Percentiles rank a stretch among this genome's conserved stretches.
Evolutionary conservation across 2,888 invertebrate species (phyloP).

Genomic region (Tenthredo notha): DNA sequence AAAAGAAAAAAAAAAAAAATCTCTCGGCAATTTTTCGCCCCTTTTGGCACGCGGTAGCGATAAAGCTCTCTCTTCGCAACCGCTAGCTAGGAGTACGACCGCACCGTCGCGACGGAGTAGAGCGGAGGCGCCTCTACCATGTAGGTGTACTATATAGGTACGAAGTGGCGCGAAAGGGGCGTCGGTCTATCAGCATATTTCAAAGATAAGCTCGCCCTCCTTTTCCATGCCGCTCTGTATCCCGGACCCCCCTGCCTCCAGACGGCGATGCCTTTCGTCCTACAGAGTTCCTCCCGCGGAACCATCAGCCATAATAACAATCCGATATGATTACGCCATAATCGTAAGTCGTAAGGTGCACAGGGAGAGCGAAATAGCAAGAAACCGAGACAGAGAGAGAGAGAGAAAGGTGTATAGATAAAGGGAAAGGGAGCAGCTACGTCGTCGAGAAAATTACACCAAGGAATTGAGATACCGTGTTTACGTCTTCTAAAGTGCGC

Average conservation of each 20-base stretch:
- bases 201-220: constrained; percentile 76
- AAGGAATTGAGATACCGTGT: constrained; percentile 78
- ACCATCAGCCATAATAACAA: constrained; percentile 78
- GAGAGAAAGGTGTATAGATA: constrained; percentile 46
- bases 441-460: constrained; percentile 73
- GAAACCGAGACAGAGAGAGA: constrained; percentile 30
- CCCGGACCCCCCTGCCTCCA: constrained; percentile 23
- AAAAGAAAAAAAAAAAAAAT: constrained; percentile 60
- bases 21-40: constrained; percentile 69
- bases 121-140: constrained; percentile 2
- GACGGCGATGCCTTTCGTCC: constrained; percentile 27
- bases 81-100: not conserved
- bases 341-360: constrained; percentile 59
- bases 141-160: constrained; percentile 42
- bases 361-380: constrained; percentile 24
- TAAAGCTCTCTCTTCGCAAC: constrained; percentile 63
- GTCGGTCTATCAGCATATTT: constrained; percentile 78
- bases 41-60: constrained; percentile 64
- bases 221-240: constrained; percentile 55
- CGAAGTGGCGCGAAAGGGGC: constrained; percentile 60
- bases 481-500: constrained; percentile 76
- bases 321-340: constrained; percentile 78
- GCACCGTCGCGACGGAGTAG: constrained; percentile 52
- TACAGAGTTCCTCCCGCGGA: constrained; percentile 67
- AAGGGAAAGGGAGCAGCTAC: constrained; percentile 44